Evolutionary conservation across 2,113 vertebrate species (phyloP), one percentile per base, ranked within the genome.

Genomic region (Empidonax alnorum): DNA sequence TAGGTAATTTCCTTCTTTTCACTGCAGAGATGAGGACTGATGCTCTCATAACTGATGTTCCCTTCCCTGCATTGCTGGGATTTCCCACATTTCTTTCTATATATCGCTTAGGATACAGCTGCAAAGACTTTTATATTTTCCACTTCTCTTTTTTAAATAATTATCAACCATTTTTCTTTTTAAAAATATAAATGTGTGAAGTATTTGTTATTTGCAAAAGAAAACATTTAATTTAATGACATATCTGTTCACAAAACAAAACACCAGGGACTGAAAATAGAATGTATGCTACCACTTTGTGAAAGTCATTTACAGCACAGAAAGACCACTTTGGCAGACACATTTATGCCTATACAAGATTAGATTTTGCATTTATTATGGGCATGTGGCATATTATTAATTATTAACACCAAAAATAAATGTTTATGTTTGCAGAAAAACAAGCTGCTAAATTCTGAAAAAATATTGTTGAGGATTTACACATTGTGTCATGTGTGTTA

Each of bases 381-480:
- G 81, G 80, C 88, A 97, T 93, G 93, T 93, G 93, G 83, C 56
- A 68, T 53, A 95, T 92, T 96, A 95, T 96, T 95, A 96, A 96
- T 96, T 94, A 96, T 96, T 96, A 96, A 94, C 92, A 94, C 90
- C 47, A 90, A 96, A 94, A 95, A 96, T 83, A 96, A 96, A 96
- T 89, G 86, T 96, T 97, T 93, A 75, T 65, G 58, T 90, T 94
- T 94, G 83, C 56, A 92, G 92, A 92, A 96, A 94, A 96, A 87
- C 92, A 96, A 95, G 90, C 94, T 94, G 96, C 83, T 97, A 92
- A 92, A 95, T 93, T 95, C 92, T 81, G 85, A 93, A 95, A 95
- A 96, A 96, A 97, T 95, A 96, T 82, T 94, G 76, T 92, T 79
- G 89, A 86, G 76, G 88, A 95, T 96, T 96, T 97, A 88, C 88